Base-by-base conservation (phyloP, 1,140 invertebrate genomes). In the Vanessa atalanta region DNA sequence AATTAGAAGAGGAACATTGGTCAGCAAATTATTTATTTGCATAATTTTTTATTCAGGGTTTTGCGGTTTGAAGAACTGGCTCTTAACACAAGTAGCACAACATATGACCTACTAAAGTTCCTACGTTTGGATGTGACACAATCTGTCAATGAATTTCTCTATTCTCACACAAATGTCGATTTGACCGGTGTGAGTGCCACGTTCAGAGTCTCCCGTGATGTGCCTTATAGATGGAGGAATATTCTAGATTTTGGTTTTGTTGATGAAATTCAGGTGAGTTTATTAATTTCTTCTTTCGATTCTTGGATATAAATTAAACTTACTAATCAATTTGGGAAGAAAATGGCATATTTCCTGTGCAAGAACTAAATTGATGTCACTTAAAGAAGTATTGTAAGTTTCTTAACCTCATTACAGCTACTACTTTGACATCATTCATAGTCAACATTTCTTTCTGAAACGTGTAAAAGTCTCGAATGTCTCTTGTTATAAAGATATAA, bases 41-140 rank as follows among this genome's bases (percentile, higher is more conserved):
- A 23, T 61, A 6, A 31, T 68, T 23, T 70, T 26, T 70, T 16
- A 83, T 85, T n/a, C 89, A 97, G 96, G 90, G 95, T 95, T 20
- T 86, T 97, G 23, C 94, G 97, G 1, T 98, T 98, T 86, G 97
- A 98, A 92, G 97, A 98, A 85, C 87, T 98, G 15, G 97, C 97
- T 0, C 81, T 97, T 14, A 94, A 97, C 82, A 96, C 96, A 1
- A 96, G 96, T 84, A 93, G 90, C 64, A 94, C 95, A n/a, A 94
- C 95, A 5, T 93, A 95, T 76, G 93, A 96, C n/a, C 88, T 98
- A 5, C 95, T 97, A 70, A 91, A 95, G 82, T 97, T 97, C 90
- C 96, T 96, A 83, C 95, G 96, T 11, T 88, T 98, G 47, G 93
- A 95, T 77, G 95, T 96, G 80, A 96, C 96, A 86, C 91, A 93